These are phyloP conservation scores for Mustela nigripes DNA, from an alignment of 2,113 vertebrate species.

Conservation along the genomic window DNA sequence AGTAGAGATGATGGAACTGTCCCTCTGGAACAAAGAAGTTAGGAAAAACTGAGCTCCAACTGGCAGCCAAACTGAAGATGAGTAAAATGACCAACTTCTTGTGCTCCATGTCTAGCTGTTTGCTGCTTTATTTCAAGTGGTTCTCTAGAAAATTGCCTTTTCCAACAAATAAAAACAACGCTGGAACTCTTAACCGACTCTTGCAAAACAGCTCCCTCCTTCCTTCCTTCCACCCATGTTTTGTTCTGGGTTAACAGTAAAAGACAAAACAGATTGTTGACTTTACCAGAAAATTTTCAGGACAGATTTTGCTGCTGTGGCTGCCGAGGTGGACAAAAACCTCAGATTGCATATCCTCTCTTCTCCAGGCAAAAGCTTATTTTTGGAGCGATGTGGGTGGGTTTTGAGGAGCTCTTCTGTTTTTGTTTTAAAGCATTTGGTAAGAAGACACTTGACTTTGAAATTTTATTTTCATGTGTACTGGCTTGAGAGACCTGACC, in stretches of 20 bases:
- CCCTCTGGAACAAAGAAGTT: neutral
- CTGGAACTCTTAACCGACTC: neutral
- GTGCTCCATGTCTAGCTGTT: neutral
- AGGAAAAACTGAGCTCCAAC: neutral
- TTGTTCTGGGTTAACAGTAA: conserved; percentile 64
- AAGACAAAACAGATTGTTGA: conserved; percentile 67
- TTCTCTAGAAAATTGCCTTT: conserved; percentile 60
- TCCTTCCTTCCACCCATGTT: conserved; percentile 27
- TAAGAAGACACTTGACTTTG: conserved; percentile 79
- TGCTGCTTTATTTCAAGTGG: conserved; percentile 44
- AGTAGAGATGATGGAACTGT: conserved; percentile 56
- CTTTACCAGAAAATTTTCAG: conserved; percentile 60
- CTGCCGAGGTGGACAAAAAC: conserved; percentile 54
- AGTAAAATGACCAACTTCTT: neutral
- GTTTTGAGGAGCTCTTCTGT: conserved; percentile 70
- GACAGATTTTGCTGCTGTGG: conserved; percentile 59
- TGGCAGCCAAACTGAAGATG: neutral
- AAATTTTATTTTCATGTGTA: conserved; percentile 77
- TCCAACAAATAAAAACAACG: conserved; percentile 28
- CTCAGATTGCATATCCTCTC: conserved; percentile 63
- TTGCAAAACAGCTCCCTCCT: conserved; percentile 48
- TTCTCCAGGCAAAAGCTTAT: conserved; percentile 53
- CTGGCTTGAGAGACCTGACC: conserved; percentile 58
- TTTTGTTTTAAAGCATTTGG: conserved; percentile 75
- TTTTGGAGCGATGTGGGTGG: conserved; percentile 77